A percentile compares a stretch with the other conserved stretches of the same genome.
These are phyloP conservation scores for Emydura subglobosa DNA, from an alignment of 2,113 vertebrate genomes.

Conservation along the genomic window DNA sequence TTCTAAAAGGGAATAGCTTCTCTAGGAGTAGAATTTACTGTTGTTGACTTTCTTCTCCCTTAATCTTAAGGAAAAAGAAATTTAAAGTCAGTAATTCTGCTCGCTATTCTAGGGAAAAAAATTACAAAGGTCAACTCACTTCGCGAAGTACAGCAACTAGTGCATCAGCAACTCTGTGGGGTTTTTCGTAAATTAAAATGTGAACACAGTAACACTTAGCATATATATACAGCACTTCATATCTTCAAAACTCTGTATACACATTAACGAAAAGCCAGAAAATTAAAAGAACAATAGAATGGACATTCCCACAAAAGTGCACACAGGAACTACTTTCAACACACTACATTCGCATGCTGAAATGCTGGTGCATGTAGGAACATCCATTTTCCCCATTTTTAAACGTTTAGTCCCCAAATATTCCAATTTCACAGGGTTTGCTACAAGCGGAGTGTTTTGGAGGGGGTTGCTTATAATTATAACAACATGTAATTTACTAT, in stretches of 20 bases:
- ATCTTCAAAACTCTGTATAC: too few species aligned
- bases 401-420: neutral
- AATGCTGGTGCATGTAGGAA: neutral
- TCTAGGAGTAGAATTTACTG: constrained; percentile 94
- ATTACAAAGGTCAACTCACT: neutral
- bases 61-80: constrained; percentile 76
- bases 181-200: neutral
- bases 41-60: constrained; percentile 93
- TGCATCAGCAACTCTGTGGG: neutral
- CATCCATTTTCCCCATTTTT: neutral
- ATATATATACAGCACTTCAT: neutral
- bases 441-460: neutral
- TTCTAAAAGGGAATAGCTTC: neutral
- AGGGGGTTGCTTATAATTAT: neutral
- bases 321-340: neutral
- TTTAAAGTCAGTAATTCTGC: neutral
- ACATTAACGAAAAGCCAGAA: neutral
- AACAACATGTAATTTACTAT: neutral
- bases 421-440: neutral
- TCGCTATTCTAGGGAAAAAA: neutral
- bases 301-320: neutral
- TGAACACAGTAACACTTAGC: neutral
- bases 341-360: neutral
- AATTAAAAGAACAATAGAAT: neutral
- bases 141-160: neutral